These are phyloP conservation scores for Cheilosia vernalis DNA, from an alignment of 2,888 invertebrate genomes.

Conservation along the genomic window DNA sequence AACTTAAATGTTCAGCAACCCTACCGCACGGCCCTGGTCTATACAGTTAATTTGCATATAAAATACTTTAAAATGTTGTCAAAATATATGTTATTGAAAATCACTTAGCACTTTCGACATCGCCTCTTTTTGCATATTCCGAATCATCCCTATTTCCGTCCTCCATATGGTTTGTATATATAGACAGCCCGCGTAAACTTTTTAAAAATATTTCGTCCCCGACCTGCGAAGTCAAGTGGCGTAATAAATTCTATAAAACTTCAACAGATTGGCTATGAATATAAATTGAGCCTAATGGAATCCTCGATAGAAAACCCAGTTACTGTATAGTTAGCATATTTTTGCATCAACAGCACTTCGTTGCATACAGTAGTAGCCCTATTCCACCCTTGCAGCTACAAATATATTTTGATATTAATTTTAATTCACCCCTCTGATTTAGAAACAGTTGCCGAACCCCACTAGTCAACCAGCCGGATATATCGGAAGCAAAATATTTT, in stretches of 20 bases:
- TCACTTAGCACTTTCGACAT: slow-evolving; percentile 72
- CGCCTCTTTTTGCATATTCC: slow-evolving; percentile 31
- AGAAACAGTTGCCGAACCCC: slow-evolving; percentile 47
- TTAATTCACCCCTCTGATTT: slow-evolving; percentile 63
- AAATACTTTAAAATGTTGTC: slow-evolving; percentile 80
- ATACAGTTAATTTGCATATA: slow-evolving; percentile 81
- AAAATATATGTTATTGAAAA: slow-evolving; percentile 76
- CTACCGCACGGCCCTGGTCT: slow-evolving; percentile 9
- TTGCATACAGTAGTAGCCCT: background rate
- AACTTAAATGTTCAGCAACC: slow-evolving; percentile 24
- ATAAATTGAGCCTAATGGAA: slow-evolving; percentile 83
- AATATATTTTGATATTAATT: slow-evolving; percentile 59
- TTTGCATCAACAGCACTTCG: slow-evolving; percentile 54
- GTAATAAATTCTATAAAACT: slow-evolving; percentile 83
- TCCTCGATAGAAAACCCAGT: slow-evolving; percentile 74
- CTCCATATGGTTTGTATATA: background rate
- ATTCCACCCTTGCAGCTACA: background rate
- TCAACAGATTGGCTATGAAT: slow-evolving; percentile 84
- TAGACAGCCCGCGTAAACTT: background rate
- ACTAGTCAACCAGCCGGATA: background rate
- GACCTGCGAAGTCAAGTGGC: slow-evolving; percentile 81
- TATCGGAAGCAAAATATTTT: slow-evolving; percentile 64
- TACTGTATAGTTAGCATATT: slow-evolving; percentile 73
- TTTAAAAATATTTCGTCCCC: slow-evolving; percentile 23
- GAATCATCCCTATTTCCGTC: slow-evolving; percentile 34